A percentile compares a stretch with the other conserved stretches of the same genome.
phyloP scores from a whole-genome alignment of 2,888 invertebrate genomes.

The Nowickia ferox region DNA sequence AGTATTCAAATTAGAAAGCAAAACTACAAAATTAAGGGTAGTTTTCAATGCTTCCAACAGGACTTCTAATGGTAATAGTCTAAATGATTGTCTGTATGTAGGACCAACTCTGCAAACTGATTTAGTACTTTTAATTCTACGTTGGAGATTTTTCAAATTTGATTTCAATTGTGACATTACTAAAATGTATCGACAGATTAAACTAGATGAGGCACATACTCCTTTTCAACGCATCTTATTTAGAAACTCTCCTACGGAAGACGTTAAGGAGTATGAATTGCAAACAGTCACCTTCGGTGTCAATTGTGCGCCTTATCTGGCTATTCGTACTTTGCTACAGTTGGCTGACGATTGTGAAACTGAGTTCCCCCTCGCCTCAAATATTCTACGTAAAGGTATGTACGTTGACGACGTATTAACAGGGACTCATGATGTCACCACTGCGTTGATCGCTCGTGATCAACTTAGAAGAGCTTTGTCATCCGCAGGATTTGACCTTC shows the following conservation, averaged over 20 bases:
- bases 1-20: background rate
- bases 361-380: background rate
- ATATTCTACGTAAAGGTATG: background rate
- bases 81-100: background rate
- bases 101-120: background rate
- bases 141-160: background rate
- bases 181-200: background rate
- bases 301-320: too few species aligned
- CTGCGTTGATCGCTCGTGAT: slow-evolving; percentile 24
- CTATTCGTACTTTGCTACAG: too few species aligned
- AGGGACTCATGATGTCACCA: background rate
- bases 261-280: slow-evolving; percentile 54
- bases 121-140: background rate
- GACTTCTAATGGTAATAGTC: background rate
- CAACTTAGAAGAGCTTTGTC: slow-evolving; percentile 55
- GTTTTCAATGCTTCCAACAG: background rate
- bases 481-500: slow-evolving; percentile 17
- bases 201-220: background rate
- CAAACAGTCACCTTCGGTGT: slow-evolving; percentile 67
- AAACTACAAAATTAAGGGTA: slow-evolving; percentile 2
- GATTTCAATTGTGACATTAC: background rate
- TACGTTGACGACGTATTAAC: background rate
- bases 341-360: background rate
- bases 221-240: background rate
- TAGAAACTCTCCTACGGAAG: slow-evolving; percentile 18